Conservation (phyloP, 2,888 invertebrate species). For the Tolmerus cingulatus region DNA sequence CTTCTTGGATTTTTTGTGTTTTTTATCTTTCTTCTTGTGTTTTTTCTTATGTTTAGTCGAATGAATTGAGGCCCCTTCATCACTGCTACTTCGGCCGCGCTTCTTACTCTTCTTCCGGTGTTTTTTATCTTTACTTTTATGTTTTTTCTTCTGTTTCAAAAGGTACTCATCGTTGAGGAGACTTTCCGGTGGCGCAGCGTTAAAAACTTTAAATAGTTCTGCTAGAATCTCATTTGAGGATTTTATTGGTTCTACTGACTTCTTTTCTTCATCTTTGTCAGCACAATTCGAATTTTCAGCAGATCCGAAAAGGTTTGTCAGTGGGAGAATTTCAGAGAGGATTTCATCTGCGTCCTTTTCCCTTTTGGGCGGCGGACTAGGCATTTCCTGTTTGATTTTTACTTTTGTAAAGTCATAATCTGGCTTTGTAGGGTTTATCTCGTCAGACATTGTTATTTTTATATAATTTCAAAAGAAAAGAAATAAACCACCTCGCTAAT, state of each 20-base stretch:
- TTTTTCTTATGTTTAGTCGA: conserved; percentile 52
- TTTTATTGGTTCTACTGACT: conserved; percentile 58
- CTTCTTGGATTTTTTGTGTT: conserved; percentile 54
- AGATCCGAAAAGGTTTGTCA: conserved; percentile 40
- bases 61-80: conserved; percentile 46
- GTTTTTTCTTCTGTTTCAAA: conserved; percentile 55
- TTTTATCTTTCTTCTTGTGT: conserved; percentile 53
- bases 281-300: background rate
- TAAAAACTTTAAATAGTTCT: conserved; percentile 73
- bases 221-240: conserved; percentile 75
- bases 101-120: conserved; percentile 58
- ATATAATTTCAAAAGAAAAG: background rate
- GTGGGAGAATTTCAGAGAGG: conserved; percentile 55
- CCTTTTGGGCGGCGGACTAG: conserved; percentile 52
- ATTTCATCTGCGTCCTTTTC: conserved; percentile 51
- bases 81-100: conserved; percentile 51
- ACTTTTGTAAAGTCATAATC: conserved; percentile 38
- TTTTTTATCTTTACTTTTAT: conserved; percentile 61
- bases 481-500: background rate
- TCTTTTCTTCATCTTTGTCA: conserved; percentile 55
- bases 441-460: background rate
- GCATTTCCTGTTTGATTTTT: conserved; percentile 59
- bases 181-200: conserved; percentile 73
- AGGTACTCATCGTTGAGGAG: conserved; percentile 64
- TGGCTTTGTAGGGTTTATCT: background rate